Conservation (phyloP, 1,140 invertebrate genomes). For the Phocides pigmalion region DNA sequence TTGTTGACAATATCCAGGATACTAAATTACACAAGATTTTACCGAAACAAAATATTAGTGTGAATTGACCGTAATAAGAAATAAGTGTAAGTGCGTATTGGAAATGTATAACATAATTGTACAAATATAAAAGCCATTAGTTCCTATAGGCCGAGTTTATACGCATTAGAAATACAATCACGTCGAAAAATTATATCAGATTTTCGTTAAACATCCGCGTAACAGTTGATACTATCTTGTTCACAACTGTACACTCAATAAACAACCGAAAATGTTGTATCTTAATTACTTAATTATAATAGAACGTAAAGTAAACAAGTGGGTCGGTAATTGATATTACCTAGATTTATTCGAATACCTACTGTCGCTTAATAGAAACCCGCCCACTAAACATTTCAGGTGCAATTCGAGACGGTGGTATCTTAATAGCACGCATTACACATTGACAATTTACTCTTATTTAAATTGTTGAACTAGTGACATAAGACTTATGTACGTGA, state of each 20-base stretch:
- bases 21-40: too few species aligned
- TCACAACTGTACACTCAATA: conserved; percentile 16
- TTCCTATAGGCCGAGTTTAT: conserved; percentile 20
- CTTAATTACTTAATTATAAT: conserved; percentile 27
- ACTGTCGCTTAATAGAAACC: conserved; percentile 14
- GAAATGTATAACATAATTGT: neutral
- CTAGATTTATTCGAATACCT: conserved; percentile 23
- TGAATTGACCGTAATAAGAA: neutral
- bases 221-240: neutral
- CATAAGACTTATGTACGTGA: neutral
- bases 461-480: neutral
- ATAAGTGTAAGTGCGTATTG: neutral
- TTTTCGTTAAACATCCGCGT: neutral
- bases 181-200: conserved; percentile 15
- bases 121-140: conserved; percentile 32
- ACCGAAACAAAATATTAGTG: too few species aligned
- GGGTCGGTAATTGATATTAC: conserved; percentile 29
- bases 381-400: conserved; percentile 16
- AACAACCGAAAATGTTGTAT: conserved; percentile 29
- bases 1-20: too few species aligned
- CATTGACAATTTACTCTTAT: conserved; percentile 19
- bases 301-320: conserved; percentile 29
- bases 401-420: neutral
- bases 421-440: conserved; percentile 16
- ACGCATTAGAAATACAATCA: conserved; percentile 30